phyloP scores from a whole-genome alignment of 1,140 invertebrate species.

The Drosophila murphyi region DNA sequence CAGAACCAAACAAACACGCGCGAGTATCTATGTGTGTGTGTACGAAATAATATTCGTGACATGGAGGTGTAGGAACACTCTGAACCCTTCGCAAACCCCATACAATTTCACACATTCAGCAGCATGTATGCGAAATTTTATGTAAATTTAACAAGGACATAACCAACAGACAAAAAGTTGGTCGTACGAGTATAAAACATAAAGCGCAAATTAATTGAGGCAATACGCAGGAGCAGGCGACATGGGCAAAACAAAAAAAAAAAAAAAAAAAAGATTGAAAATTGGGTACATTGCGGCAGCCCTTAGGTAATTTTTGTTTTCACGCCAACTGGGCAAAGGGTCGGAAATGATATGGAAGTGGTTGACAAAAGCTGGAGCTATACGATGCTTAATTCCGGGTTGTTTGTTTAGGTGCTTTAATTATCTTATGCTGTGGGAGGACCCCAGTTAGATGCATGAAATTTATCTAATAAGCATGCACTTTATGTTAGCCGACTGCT shows the following conservation, averaged over 20 bases:
- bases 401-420: conserved; percentile 43
- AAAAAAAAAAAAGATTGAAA: neutral
- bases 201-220: conserved; percentile 81
- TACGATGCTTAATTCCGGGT: conserved; percentile 36
- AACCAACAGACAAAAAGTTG: conserved; percentile 60
- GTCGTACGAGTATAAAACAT: conserved; percentile 67
- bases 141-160: conserved; percentile 74
- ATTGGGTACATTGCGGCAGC: conserved; percentile 24
- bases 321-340: conserved; percentile 38
- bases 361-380: conserved; percentile 31
- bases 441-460: conserved; percentile 5
- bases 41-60: conserved; percentile 28
- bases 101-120: conserved; percentile 36
- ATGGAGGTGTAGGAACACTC: neutral
- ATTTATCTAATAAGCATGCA: neutral
- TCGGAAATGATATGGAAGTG: conserved; percentile 42
- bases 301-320: conserved; percentile 28
- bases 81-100: conserved; percentile 1
- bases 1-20: neutral
- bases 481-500: neutral
- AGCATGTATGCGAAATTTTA: conserved; percentile 42
- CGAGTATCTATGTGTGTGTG: neutral
- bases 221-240: conserved; percentile 35
- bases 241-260: neutral
- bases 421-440: conserved; percentile 38